A percentile compares a stretch with the other conserved stretches of the same genome.
phyloP scores from a whole-genome alignment of 2,113 vertebrate species.

The Ranitomeya variabilis region DNA sequence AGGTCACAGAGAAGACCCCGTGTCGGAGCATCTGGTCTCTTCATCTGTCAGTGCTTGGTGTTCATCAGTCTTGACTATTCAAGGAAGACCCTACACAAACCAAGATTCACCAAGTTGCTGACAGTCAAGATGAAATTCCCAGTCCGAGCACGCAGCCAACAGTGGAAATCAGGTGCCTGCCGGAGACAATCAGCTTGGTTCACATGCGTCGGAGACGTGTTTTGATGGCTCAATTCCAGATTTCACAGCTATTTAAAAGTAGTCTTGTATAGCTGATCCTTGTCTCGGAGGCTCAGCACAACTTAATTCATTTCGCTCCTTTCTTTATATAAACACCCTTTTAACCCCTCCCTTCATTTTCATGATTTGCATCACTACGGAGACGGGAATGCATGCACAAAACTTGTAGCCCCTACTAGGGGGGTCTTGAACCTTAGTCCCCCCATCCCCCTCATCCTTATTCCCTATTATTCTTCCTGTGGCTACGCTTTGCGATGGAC shows the following conservation, averaged over 20 bases:
- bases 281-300: conserved; percentile 74
- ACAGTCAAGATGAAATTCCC: conserved; percentile 68
- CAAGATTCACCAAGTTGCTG: conserved; percentile 24
- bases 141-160: conserved; percentile 63
- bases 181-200: conserved; percentile 69
- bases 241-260: conserved; percentile 75
- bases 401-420: conserved; percentile 71
- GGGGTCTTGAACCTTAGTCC: conserved; percentile 71
- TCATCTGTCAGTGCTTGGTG: conserved; percentile 57
- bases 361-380: conserved; percentile 75
- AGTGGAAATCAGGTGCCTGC: conserved; percentile 68
- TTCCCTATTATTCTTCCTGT: conserved; percentile 68
- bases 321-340: conserved; percentile 70
- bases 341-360: conserved; percentile 68
- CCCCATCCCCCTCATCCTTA: conserved; percentile 62
- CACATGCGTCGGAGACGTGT: conserved; percentile 69
- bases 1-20: conserved; percentile 5
- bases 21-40: conserved; percentile 24
- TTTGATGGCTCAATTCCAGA: conserved; percentile 75
- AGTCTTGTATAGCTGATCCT: conserved; percentile 73
- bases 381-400: conserved; percentile 71
- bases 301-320: conserved; percentile 72
- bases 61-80: conserved; percentile 21
- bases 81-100: not conserved
- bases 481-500: conserved; percentile 67